Base-by-base conservation (phyloP, 2,797 vertebrate species). In the Capromys pilorides region DNA sequence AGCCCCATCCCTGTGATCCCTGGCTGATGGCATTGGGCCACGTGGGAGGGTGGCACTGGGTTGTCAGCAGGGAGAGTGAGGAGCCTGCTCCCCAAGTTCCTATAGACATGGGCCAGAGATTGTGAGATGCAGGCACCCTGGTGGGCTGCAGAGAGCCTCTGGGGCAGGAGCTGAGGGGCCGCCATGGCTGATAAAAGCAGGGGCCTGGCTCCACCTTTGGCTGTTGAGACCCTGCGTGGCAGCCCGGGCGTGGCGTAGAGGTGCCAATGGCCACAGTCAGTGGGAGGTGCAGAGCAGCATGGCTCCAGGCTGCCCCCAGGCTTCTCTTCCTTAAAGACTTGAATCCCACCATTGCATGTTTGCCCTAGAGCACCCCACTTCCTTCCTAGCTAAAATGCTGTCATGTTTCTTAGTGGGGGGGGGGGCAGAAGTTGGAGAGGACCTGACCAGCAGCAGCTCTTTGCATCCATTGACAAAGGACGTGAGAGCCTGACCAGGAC, bases 1-100 rank as follows among this genome's bases (percentile, higher is more conserved):
- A 97, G 93, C 69, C 3, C 22, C 84, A 94, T 93, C 26, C 86
- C 90, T 82, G 45, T 13, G 18, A 8, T 51, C 39, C 61, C 57
- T 12, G 26, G 41, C 61, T 11, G 9, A 33, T 39, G 90, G 57
- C 67, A 41, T 41, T 39, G 2, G 22, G 0, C 0, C 0, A 28
- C 18, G 14, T 45, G 19, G 92, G 82, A 54, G 19, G 64, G 75
- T 61, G 91, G 41, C 6, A 12, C 69, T 3, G 9, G 49, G 69
- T 69, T 24, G 54, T 67, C 5, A 33, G 41, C 79, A 66, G 84
- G 77, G 83, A 67, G 39, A 22, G 67, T 66, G 89, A 80, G 71
- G 78, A 82, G 61, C 73, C 28, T 3, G 54, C 59, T 36, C 28
- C 45, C 21, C 39, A 3, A 49, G 87, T 81, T 64, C 19, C 73